These are phyloP conservation scores for Urosaurus nigricauda DNA, from an alignment of 2,797 vertebrate genomes.

Conservation along the genomic window DNA sequence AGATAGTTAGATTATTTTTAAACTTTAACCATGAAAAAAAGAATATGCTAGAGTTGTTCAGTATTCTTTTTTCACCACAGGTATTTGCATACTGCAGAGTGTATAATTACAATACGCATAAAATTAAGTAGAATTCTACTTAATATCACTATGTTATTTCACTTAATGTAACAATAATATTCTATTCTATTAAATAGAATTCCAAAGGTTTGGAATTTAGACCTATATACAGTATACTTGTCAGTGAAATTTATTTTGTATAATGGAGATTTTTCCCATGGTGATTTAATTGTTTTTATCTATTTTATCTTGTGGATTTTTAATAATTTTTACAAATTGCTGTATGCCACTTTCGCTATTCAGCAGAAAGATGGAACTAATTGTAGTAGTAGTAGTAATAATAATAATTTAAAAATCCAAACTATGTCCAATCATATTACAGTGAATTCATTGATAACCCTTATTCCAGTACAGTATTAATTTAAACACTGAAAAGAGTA, in stretches of 20 bases:
- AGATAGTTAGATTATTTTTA: not conserved
- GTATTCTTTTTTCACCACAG: not conserved
- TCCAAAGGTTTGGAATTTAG: not conserved
- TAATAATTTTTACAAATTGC: too few species aligned
- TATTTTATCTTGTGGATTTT: too few species aligned
- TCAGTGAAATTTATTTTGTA: not conserved
- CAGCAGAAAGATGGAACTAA: too few species aligned
- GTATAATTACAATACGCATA: too few species aligned
- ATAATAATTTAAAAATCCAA: too few species aligned
- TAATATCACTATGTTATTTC: not conserved
- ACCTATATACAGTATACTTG: not conserved
- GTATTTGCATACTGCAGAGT: not conserved
- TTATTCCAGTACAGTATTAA: not conserved
- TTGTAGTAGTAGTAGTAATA: too few species aligned
- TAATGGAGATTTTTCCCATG: too few species aligned
- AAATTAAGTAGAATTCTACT: not conserved
- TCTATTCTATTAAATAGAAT: too few species aligned
- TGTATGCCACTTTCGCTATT: too few species aligned
- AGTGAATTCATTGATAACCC: not conserved
- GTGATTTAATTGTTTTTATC: too few species aligned
- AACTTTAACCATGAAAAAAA: not conserved
- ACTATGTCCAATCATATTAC: not conserved
- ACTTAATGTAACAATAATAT: too few species aligned
- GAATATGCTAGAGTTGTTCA: not conserved
- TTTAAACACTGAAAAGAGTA: not conserved